A percentile compares a stretch with the other conserved stretches of the same genome.
These are phyloP conservation scores for Phoxinus dragarum DNA, from an alignment of 2,797 vertebrate species.

Conservation along the genomic window DNA sequence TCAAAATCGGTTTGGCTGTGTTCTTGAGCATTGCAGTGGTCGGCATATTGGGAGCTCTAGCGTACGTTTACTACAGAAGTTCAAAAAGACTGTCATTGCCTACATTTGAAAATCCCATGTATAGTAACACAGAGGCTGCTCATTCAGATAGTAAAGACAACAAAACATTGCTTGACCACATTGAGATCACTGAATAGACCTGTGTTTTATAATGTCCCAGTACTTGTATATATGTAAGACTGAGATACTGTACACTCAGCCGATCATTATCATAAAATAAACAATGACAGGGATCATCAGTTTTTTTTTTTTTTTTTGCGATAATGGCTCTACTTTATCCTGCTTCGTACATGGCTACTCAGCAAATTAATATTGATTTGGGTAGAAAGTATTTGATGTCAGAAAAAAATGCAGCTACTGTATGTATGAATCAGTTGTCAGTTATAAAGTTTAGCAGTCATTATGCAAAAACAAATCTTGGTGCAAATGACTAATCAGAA, in stretches of 20 bases:
- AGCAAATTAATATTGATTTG: not conserved
- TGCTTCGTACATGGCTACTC: not conserved
- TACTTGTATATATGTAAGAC: not conserved
- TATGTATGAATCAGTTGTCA: not conserved
- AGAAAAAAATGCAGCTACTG: not conserved
- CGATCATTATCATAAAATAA: not conserved
- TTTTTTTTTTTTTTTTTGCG: not conserved
- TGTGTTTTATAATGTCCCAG: not conserved
- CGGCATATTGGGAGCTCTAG: slow-evolving; percentile 40
- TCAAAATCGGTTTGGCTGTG: slow-evolving; percentile 37
- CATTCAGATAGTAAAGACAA: slow-evolving; percentile 34
- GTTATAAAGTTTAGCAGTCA: not conserved
- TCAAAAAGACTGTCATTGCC: slow-evolving; percentile 3
- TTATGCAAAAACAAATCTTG: not conserved
- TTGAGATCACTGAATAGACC: slow-evolving; percentile 29
- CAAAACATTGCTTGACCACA: slow-evolving; percentile 49
- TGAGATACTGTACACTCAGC: not conserved
- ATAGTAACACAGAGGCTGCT: slow-evolving; percentile 13
- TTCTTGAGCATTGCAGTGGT: slow-evolving; percentile 40
- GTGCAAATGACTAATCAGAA: not conserved
- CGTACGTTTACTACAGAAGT: slow-evolving; percentile 44
- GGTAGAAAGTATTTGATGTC: not conserved
- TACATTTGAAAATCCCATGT: slow-evolving; percentile 49
- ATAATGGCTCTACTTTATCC: not conserved
- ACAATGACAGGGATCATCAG: not conserved